Evolutionary conservation across 2,113 vertebrate species (phyloP), one percentile per base, ranked within the genome.

Genomic region (Nesoenas mayeri): DNA sequence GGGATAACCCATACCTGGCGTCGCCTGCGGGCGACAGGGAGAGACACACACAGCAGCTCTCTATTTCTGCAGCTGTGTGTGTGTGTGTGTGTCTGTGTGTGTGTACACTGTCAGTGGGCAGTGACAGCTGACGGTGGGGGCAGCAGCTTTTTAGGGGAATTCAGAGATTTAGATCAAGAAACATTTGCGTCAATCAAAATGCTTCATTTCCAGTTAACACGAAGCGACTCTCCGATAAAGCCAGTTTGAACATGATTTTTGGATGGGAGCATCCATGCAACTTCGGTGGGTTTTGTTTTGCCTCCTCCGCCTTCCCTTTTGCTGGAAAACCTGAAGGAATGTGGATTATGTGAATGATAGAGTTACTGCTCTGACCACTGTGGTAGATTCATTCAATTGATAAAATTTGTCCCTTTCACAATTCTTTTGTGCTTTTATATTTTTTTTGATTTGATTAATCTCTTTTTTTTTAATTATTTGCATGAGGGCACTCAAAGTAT

Each of bases 241-340:
- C 86, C 69, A 72, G 91, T 97, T 95, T 65, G 60, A 96, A 95
- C 85, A 51, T 65, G 92, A 90, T 54, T 95, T 96, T 94, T 75
- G 91, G 48, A 44, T 60, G 79, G 70, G 66, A 95, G 42, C 88
- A 65, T 66, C 93, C 79, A 9, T 79, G 57, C 36, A 32, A 4
- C 31, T 75, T 71, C 48, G 48, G 42, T 65, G n/a, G 9, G 36
- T 74, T 66, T 70, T 79, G 40, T 73, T 85, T 38, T 24, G 20
- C 40, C 88, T 73, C 92, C 85, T 57, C 29, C 19, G 60, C 58
- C 48, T 92, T 85, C 51, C 36, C 74, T 77, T 96, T 67, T 65
- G 0, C 82, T 95, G 91, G 84, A 79, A 97, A 96, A 95, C 58
- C 47, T 9, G 29, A 66, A 93, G 53, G 57, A 96, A 89, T 69